A percentile compares a stretch with the other conserved stretches of the same genome.
phyloP scores from a whole-genome alignment of 2,888 invertebrate genomes.

The Lasioglossum pauxillum region DNA sequence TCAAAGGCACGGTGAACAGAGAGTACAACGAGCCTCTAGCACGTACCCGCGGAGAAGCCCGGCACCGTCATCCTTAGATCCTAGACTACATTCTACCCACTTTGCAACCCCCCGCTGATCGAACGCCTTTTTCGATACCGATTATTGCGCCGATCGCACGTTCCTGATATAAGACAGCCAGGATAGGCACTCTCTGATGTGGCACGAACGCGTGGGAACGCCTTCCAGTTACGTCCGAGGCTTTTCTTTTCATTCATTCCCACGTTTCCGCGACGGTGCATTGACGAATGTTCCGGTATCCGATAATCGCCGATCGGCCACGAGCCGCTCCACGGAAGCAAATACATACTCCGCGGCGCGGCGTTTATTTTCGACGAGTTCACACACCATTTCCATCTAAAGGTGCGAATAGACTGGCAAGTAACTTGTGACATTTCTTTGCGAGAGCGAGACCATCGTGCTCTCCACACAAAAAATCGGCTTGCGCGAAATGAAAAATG shows the following conservation, averaged over 20 bases:
- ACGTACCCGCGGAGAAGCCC: slow-evolving; percentile 40
- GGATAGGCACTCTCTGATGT: slow-evolving; percentile 57
- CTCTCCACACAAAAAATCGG: not conserved
- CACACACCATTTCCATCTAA: not conserved
- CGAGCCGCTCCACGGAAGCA: not conserved
- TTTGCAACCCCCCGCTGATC: slow-evolving; percentile 70
- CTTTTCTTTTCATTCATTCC: slow-evolving; percentile 68
- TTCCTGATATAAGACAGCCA: slow-evolving; percentile 58
- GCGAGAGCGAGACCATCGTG: not conserved
- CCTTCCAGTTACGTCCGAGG: slow-evolving; percentile 63
- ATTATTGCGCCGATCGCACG: slow-evolving; percentile 68
- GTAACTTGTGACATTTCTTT: not conserved
- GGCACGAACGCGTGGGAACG: slow-evolving; percentile 69
- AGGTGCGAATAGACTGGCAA: not conserved
- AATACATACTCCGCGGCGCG: not conserved
- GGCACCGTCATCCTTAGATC: slow-evolving; percentile 63
- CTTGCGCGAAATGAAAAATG: not conserved
- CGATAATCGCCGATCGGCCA: slow-evolving; percentile 1
- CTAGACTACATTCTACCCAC: slow-evolving; percentile 55
- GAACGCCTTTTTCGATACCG: slow-evolving; percentile 68
- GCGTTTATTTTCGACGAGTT: not conserved
- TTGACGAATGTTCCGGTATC: slow-evolving; percentile 37
- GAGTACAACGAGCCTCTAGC: slow-evolving; percentile 41
- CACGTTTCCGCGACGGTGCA: slow-evolving; percentile 56
- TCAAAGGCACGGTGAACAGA: slow-evolving; percentile 63